Conservation (phyloP, 2,113 vertebrate species). For the Ia io region DNA sequence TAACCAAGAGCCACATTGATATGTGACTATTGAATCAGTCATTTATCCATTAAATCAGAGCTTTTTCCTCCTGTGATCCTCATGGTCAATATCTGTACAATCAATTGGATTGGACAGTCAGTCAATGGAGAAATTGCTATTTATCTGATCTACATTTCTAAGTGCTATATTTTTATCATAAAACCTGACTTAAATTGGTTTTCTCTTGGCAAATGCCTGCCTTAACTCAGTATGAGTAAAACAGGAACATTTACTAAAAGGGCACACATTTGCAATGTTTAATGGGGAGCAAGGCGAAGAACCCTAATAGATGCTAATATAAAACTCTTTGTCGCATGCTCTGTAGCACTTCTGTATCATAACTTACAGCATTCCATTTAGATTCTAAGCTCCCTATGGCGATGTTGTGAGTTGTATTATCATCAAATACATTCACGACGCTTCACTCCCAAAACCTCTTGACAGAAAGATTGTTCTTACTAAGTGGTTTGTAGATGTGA, state of each 20-base stretch:
- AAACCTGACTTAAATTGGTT: background rate
- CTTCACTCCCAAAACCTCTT: background rate
- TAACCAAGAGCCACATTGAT: background rate
- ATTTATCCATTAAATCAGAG: conserved; percentile 37
- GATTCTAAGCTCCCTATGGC: background rate
- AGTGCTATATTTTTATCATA: background rate
- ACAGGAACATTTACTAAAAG: background rate
- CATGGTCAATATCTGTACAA: background rate
- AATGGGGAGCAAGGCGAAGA: background rate
- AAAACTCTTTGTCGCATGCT: background rate
- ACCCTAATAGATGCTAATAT: background rate
- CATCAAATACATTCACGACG: background rate
- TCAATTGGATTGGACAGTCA: background rate
- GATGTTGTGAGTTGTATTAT: background rate
- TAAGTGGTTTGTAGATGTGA: background rate
- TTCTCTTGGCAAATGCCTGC: background rate
- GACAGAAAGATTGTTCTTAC: conserved; percentile 8
- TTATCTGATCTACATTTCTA: background rate
- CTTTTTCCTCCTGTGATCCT: background rate
- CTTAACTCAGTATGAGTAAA: conserved; percentile 30
- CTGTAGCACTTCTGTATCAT: background rate
- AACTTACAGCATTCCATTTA: background rate
- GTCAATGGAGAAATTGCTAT: background rate
- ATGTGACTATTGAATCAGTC: background rate
- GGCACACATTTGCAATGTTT: background rate